Evolutionary conservation across 2,797 vertebrate genomes (phyloP).

Genomic region (Sciurus vulgaris): DNA sequence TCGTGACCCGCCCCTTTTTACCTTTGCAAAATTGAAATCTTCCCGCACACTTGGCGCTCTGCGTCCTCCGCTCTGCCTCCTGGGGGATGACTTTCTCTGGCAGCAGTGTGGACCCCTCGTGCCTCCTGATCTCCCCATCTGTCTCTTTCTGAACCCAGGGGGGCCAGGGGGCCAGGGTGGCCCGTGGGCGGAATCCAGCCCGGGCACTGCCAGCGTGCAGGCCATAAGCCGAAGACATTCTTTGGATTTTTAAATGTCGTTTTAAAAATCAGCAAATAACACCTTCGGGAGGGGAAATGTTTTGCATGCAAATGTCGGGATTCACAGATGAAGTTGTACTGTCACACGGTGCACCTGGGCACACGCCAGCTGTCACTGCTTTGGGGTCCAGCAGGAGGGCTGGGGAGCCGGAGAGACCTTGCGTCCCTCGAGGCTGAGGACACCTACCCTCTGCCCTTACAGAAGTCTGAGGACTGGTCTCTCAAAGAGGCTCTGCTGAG

Average conservation of each 20-base stretch:
- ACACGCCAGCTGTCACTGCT: neutral
- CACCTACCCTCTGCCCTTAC: neutral
- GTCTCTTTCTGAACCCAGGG: neutral
- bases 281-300: neutral
- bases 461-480: accelerated
- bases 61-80: too few species aligned
- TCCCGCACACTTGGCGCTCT: accelerated
- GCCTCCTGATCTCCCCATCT: neutral
- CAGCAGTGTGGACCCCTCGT: accelerated
- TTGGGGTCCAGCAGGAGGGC: too few species aligned
- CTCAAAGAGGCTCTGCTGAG: neutral
- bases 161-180: neutral
- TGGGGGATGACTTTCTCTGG: accelerated
- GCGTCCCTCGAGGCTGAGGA: neutral
- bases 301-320: neutral
- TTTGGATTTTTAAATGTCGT: neutral
- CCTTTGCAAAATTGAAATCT: neutral
- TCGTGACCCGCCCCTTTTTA: too few species aligned
- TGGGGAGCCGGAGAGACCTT: neutral
- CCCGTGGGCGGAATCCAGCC: neutral
- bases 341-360: neutral
- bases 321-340: neutral
- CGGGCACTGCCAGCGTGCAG: neutral
- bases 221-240: neutral
- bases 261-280: neutral